phyloP scores from a whole-genome alignment of 2,797 vertebrate genomes.

The Sebastes aleutianus region DNA sequence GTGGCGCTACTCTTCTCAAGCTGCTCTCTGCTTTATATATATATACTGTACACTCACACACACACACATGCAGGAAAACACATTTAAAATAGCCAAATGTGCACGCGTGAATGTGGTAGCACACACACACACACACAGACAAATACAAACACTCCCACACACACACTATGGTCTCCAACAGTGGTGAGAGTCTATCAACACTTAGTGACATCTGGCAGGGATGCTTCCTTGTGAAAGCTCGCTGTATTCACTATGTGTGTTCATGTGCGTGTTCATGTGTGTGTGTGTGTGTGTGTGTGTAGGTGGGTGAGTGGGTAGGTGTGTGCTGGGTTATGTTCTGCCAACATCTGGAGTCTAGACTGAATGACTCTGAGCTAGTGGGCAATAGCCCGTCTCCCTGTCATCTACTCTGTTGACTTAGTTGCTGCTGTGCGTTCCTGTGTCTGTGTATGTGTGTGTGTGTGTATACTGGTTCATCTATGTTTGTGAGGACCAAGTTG shows the following conservation, averaged over 20 bases:
- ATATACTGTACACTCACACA: slow-evolving; percentile 35
- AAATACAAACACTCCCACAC: slow-evolving; percentile 60
- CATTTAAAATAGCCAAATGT: slow-evolving; percentile 24
- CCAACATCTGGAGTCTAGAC: slow-evolving; percentile 92
- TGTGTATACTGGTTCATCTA: neutral
- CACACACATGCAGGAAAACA: neutral
- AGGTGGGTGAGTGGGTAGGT: neutral
- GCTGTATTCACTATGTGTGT: slow-evolving; percentile 47
- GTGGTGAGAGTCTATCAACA: slow-evolving; percentile 72
- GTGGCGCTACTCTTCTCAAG: slow-evolving; percentile 64
- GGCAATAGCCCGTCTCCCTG: slow-evolving; percentile 58
- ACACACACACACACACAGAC: slow-evolving; percentile 19
- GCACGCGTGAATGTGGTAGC: neutral
- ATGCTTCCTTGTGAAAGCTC: slow-evolving; percentile 71
- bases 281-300: neutral
- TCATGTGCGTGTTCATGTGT: slow-evolving; percentile 9
- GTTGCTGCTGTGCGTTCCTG: slow-evolving; percentile 52
- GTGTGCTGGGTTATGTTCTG: slow-evolving; percentile 54
- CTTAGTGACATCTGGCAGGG: slow-evolving; percentile 87
- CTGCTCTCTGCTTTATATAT: slow-evolving; percentile 58
- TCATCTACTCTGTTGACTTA: slow-evolving; percentile 65
- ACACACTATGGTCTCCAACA: slow-evolving; percentile 55
- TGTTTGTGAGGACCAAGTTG: neutral
- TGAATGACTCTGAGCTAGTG: slow-evolving; percentile 77
- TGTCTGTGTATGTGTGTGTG: neutral